phyloP scores from a whole-genome alignment of 2,797 vertebrate genomes.

The Yasuhikotakia modesta region DNA sequence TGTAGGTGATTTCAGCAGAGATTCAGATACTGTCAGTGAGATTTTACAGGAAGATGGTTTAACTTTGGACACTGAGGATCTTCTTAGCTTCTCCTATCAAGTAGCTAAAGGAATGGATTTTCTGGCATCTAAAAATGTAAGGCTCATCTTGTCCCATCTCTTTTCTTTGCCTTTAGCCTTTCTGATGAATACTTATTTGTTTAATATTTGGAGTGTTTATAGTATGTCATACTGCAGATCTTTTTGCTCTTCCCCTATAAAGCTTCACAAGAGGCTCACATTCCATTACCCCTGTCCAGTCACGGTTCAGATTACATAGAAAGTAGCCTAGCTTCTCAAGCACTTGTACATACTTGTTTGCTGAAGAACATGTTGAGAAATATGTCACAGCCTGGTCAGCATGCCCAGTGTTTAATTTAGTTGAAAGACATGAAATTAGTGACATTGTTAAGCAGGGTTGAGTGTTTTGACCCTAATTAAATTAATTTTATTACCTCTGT shows the following conservation, averaged over 20 bases:
- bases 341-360: conserved; percentile 31
- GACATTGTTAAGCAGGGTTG: background rate
- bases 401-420: conserved; percentile 48
- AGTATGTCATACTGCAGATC: conserved; percentile 35
- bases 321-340: conserved; percentile 38
- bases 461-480: conserved; percentile 18
- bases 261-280: conserved; percentile 43
- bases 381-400: conserved; percentile 55
- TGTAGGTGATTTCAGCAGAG: conserved; percentile 77
- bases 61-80: conserved; percentile 91
- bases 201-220: background rate
- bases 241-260: conserved; percentile 23
- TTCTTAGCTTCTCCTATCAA: conserved; percentile 94
- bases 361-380: conserved; percentile 44
- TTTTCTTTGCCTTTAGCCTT: background rate
- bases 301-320: conserved; percentile 44
- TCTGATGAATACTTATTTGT: background rate
- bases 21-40: conserved; percentile 82
- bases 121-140: conserved; percentile 95
- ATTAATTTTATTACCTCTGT: conserved; percentile 38
- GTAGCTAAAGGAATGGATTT: conserved; percentile 99
- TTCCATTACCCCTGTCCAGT: conserved; percentile 47
- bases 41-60: conserved; percentile 88
- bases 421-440: conserved; percentile 8
- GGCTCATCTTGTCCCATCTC: conserved; percentile 45